phyloP scores from a whole-genome alignment of 2,888 invertebrate species.

The Aquatica leii region DNA sequence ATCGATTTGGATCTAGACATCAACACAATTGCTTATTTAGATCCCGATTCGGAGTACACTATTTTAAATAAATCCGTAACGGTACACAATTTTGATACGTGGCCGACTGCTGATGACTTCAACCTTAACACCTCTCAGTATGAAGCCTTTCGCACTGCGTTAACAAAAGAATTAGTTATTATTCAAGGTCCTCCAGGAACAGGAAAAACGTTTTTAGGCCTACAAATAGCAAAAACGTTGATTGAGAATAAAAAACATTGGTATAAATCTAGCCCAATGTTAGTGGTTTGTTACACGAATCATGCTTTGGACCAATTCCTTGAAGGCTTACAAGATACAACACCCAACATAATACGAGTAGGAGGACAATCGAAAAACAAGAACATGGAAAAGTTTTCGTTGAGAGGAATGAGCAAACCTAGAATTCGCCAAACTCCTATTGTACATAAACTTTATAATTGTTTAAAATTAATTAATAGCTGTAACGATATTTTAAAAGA shows the following conservation, averaged over 20 bases:
- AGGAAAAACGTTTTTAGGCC: constrained; percentile 83
- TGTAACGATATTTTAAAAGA: no score
- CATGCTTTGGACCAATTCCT: constrained; percentile 89
- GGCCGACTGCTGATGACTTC: constrained; percentile 62
- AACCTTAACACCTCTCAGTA: constrained; percentile 73
- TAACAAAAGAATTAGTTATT: constrained; percentile 76
- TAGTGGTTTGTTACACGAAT: constrained; percentile 85
- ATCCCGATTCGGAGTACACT: no score
- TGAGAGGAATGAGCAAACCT: constrained; percentile 55
- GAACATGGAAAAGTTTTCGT: constrained; percentile 64
- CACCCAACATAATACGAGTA: constrained; percentile 70
- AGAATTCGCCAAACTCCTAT: no score
- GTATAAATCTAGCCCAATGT: constrained; percentile 67
- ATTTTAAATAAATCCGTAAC: no score
- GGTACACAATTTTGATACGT: no score
- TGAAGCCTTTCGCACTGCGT: constrained; percentile 71
- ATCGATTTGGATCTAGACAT: constrained; percentile 62
- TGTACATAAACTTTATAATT: no score
- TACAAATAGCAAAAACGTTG: constrained; percentile 75
- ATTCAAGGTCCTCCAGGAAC: constrained; percentile 92
- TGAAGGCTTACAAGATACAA: constrained; percentile 70
- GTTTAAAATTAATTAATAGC: no score
- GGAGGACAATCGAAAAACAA: constrained; percentile 74
- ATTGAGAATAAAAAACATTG: constrained; percentile 65
- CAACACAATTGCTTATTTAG: constrained; percentile 62